These are phyloP conservation scores for Calameuta idolon DNA, from an alignment of 2,888 invertebrate genomes.

Conservation along the genomic window DNA sequence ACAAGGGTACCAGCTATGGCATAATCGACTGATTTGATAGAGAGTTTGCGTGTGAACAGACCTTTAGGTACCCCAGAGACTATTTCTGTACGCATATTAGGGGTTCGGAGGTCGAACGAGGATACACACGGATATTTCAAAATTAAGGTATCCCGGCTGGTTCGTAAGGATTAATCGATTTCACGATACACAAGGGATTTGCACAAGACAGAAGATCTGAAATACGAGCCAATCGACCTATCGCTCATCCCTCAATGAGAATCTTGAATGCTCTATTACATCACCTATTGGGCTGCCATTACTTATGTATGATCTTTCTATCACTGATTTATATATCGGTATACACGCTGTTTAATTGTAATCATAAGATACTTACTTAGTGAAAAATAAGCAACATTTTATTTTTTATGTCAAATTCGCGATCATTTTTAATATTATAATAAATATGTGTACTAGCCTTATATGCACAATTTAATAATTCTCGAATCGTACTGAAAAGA, in stretches of 20 bases:
- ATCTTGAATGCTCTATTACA: not conserved
- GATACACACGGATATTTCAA: not conserved
- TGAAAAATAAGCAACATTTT: no score
- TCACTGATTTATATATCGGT: not conserved
- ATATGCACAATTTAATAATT: no score
- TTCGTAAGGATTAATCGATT: not conserved
- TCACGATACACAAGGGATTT: not conserved
- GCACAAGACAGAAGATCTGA: not conserved
- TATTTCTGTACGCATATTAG: not conserved
- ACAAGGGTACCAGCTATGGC: not conserved
- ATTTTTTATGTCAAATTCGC: no score
- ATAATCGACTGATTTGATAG: not conserved
- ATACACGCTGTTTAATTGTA: not conserved
- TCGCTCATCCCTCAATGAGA: not conserved
- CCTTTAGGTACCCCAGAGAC: not conserved
- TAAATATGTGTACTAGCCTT: no score
- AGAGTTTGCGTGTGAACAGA: not conserved
- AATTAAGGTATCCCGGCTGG: not conserved
- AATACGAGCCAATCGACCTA: not conserved
- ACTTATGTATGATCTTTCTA: not conserved
- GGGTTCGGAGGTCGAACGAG: not conserved
- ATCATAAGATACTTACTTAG: not conserved
- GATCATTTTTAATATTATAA: no score
- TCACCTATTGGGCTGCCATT: not conserved
- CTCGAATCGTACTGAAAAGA: no score